Conservation (phyloP, 2,113 vertebrate species). For the Heteronetta atricapilla region DNA sequence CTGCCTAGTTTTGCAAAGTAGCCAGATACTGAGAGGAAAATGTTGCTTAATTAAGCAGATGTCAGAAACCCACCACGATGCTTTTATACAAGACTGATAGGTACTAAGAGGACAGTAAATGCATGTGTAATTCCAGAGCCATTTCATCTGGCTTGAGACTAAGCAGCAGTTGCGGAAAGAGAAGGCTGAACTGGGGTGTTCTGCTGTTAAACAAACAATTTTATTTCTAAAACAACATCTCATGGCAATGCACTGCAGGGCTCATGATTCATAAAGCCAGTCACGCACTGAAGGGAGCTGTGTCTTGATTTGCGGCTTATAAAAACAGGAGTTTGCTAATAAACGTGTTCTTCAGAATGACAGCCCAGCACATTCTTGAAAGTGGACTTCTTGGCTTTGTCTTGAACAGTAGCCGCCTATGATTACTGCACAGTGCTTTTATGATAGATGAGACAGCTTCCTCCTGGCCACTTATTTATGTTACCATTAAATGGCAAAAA, state of each 20-base stretch:
- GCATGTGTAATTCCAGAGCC: background rate
- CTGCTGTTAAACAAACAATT: background rate
- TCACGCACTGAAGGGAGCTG: background rate
- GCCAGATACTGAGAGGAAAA: background rate
- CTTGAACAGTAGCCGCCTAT: background rate
- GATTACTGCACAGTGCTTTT: background rate
- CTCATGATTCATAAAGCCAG: background rate
- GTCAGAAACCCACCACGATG: background rate
- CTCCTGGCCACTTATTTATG: background rate
- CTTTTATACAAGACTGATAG: background rate
- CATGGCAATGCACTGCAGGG: background rate
- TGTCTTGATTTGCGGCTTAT: conserved; percentile 22
- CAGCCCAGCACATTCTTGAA: conserved; percentile 8
- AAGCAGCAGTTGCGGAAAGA: background rate
- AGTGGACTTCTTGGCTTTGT: conserved; percentile 10
- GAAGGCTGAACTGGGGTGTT: background rate
- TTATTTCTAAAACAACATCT: conserved; percentile 1
- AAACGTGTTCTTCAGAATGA: conserved; percentile 16
- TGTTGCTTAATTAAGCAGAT: background rate
- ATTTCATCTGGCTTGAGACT: conserved; percentile 9
- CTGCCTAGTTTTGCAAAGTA: background rate
- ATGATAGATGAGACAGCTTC: conserved; percentile 17
- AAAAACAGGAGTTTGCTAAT: conserved; percentile 23
- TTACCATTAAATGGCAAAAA: background rate
- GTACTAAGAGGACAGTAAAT: background rate